Evolutionary conservation across 2,888 invertebrate species (phyloP).

Genomic region (Heteropelma amictum): DNA sequence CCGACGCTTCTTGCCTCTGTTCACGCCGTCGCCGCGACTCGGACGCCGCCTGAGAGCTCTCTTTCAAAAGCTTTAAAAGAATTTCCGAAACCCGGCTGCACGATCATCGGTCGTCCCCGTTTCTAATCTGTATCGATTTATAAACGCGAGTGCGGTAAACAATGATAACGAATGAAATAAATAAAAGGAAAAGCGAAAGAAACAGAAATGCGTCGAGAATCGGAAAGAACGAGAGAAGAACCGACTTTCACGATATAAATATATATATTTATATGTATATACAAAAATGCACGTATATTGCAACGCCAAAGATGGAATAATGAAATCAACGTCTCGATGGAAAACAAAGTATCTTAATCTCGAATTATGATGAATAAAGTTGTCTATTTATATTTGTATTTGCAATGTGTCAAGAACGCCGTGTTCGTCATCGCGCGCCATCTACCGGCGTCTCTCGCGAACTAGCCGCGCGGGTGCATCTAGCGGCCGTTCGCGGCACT

Average conservation of each 20-base stretch:
- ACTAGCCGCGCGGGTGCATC: no score
- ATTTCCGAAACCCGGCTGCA: neutral
- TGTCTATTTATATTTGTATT: constrained; percentile 59
- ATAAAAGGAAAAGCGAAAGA: neutral
- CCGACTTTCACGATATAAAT: no score
- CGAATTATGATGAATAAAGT: constrained; percentile 49
- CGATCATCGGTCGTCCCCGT: constrained; percentile 13
- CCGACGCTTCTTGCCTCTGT: constrained; percentile 68
- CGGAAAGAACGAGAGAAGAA: neutral
- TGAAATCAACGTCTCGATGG: constrained; percentile 13
- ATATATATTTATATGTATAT: no score
- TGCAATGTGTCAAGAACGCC: constrained; percentile 16
- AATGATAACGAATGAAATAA: no score
- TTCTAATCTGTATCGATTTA: neutral
- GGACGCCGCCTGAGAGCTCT: constrained; percentile 65
- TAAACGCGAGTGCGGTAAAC: no score
- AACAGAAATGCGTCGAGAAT: neutral
- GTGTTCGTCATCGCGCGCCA: neutral
- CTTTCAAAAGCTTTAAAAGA: constrained; percentile 56
- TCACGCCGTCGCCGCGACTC: constrained; percentile 67
- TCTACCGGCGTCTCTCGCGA: neutral
- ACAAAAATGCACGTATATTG: no score
- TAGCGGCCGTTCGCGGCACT: no score
- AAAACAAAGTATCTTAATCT: constrained; percentile 20
- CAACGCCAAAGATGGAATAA: no score